Evolutionary conservation across 2,113 vertebrate genomes (phyloP).

Genomic region (Leucosticte australis): DNA sequence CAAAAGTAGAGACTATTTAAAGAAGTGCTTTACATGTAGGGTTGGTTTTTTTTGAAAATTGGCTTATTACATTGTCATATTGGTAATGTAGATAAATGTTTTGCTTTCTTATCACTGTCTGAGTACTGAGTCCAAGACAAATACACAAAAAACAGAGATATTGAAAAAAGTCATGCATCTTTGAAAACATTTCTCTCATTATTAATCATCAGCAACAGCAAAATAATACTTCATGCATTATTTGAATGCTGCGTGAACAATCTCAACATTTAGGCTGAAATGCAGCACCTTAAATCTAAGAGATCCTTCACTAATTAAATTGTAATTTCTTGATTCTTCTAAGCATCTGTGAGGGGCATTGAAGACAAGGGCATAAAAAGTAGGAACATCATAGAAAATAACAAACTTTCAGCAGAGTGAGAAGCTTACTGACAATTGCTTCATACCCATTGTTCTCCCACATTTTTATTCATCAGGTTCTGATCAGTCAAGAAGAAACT

Average conservation of each 20-base stretch:
- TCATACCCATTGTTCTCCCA: not conserved
- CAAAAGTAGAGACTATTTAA: not conserved
- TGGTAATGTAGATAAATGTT: not conserved
- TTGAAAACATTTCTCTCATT: not conserved
- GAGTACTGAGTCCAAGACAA: not conserved
- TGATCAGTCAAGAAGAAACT: not conserved
- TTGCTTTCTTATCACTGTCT: not conserved
- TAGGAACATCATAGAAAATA: not conserved
- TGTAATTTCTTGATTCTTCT: not conserved
- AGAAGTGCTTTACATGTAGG: not conserved
- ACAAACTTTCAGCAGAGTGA: not conserved
- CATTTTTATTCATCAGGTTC: not conserved
- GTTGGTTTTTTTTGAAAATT: not conserved
- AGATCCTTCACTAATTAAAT: not conserved
- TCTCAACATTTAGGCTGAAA: not conserved
- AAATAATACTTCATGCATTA: not conserved
- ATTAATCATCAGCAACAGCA: not conserved
- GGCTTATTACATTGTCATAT: not conserved
- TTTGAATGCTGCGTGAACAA: not conserved
- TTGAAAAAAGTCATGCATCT: not conserved
- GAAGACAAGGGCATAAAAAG: not conserved
- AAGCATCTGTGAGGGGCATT: accelerated
- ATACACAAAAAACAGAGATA: not conserved
- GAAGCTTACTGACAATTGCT: not conserved
- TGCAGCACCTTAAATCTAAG: not conserved